Evolutionary conservation across 2,888 invertebrate genomes (phyloP), one percentile per base, ranked within the genome.

Genomic region (Oscheius sp.): DNA sequence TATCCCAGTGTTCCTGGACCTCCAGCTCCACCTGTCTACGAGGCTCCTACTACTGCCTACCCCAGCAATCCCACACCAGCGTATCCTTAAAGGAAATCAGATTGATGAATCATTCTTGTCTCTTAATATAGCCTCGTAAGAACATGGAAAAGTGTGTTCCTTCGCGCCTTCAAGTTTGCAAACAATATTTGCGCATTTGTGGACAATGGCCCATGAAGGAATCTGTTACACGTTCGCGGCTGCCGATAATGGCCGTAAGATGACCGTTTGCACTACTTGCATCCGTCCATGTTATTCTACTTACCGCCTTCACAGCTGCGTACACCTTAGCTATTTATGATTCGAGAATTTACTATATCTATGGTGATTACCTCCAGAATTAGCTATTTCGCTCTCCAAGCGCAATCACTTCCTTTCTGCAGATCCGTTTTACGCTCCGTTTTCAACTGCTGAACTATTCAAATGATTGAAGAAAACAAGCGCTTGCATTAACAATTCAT

Each of bases 131-230:
- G 21, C 55, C 55, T 9, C 55, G 29, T 32, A 29, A 32, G 32
- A 55, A 55, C 29, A 55, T 55, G 55, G 21, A 32, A 29, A 55
- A 53, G 13, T 10, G 55, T 55, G 68, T 68, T 68, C 55, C 55
- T 68, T 29, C 68, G 55, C 68, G 33, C 66, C 68, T 53, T 53
- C 68, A 37, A 68, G 55, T 68, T 68, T 53, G 68, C 68, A 33
- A 68, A 68, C 53, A 68, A 42, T 68, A 68, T 68, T 68, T 55
- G 68, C 68, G 68, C 68, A 68, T 68, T 68, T 55, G 68, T 55
- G 68, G 35, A 68, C 68, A 68, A 68, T 68, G 68, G 68, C 55
- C 55, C 68, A 68, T 68, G 68, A 68, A 68, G 68, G 68, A 68
- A 68, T 68, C 68, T 68, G 68, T 68, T 68, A 53, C 68, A 68